Base-by-base conservation (phyloP, 2,888 invertebrate genomes). In the Automeris io region DNA sequence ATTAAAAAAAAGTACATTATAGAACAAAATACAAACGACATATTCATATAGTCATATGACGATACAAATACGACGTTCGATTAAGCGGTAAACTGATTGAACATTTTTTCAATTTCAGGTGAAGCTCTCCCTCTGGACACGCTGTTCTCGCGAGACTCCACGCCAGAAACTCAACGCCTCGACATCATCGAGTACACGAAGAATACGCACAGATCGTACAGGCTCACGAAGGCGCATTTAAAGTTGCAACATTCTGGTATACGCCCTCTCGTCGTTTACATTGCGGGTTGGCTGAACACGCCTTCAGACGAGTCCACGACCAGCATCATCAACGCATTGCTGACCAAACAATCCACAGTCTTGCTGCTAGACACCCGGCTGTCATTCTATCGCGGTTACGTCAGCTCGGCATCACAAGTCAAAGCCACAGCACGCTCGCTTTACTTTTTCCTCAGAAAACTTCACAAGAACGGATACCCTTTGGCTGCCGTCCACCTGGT, bases 401-500 rank as follows among this genome's bases (percentile, higher is more conserved):
- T 80, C 25, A 52, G 69, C 0, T 65, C 82, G 0, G 78, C 81
- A 0, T 61, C 78, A 1, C 58, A 72, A 37, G 70, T 82, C 1
- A 63, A 61, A 9, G 61, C 76, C 1, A 50, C 81, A 2, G 67
- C 77, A 0, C 59, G 67, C 9, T 61, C 63, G 1, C 50, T 81
- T 2, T 74, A 56, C 47, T 49, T 45, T 12, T 69, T 79, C 37
- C 53, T 81, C 6, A 61, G 56, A 35, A 67, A 61, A 5, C 40
- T 79, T 1, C 47, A 62, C 40, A 46, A 50, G 2, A 50, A 54
- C 9, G 76, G 87, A 1, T 67, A 79, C 7, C 72, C 79, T 0
- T 53, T 87, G 0, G 63, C 82, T 0, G 77, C 82, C 7, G 73
- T 89, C 13, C 90, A 90, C 52, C 55, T 91, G 12, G 83, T 91